These are phyloP conservation scores for Hyposmocoma kahamanoa DNA, from an alignment of 1,140 invertebrate species.

Conservation along the genomic window DNA sequence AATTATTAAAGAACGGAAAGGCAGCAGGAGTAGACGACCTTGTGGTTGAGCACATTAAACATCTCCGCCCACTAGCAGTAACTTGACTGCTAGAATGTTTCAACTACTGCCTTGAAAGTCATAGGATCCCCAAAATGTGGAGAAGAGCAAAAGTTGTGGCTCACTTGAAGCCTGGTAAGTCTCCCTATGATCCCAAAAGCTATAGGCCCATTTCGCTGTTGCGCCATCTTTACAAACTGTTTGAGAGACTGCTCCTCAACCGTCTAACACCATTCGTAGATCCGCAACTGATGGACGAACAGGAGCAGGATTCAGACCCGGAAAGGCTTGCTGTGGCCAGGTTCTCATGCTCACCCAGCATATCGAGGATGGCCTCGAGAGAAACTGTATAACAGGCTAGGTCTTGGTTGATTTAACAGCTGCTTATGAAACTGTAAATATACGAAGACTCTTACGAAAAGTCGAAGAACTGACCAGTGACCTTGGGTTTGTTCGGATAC, in stretches of 20 bases:
- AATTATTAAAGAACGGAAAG: too few species aligned
- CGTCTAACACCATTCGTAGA: not conserved
- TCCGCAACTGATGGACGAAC: not conserved
- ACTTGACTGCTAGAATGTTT: too few species aligned
- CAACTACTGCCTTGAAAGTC: too few species aligned
- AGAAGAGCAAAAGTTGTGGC: too few species aligned
- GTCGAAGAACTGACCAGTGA: not conserved
- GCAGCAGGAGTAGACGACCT: too few species aligned
- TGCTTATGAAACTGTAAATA: not conserved
- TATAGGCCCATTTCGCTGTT: slow-evolving; percentile 8
- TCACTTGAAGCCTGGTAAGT: slow-evolving; percentile 9
- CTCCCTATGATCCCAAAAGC: not conserved
- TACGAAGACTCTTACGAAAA: not conserved
- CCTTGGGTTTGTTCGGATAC: not conserved
- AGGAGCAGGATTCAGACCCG: not conserved
- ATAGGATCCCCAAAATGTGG: too few species aligned
- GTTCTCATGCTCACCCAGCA: not conserved
- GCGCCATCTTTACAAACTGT: slow-evolving; percentile 1
- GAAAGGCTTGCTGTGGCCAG: not conserved
- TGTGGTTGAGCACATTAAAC: too few species aligned
- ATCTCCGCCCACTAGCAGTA: too few species aligned
- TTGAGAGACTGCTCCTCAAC: slow-evolving; percentile 5
- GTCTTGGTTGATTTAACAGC: not conserved
- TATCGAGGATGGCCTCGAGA: not conserved
- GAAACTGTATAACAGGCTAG: not conserved